phyloP scores from a whole-genome alignment of 1,140 invertebrate genomes.

The Druon quercuslanigerum region DNA sequence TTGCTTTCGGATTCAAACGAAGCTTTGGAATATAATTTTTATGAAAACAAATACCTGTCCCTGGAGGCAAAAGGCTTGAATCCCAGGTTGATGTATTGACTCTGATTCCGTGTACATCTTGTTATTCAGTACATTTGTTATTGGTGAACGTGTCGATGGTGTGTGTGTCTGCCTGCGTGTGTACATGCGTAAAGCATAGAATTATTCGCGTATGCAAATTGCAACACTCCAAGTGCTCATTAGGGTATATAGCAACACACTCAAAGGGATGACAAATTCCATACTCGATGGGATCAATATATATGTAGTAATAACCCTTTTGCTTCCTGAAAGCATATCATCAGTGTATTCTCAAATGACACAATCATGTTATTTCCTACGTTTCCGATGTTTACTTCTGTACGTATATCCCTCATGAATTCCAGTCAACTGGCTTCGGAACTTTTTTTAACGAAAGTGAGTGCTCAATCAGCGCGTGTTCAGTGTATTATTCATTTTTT shows the following conservation, averaged over 20 bases:
- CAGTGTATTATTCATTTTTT: too few relatives aligned
- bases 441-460: too few relatives aligned
- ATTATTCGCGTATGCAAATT: slow-evolving; percentile 17
- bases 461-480: too few relatives aligned
- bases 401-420: background rate
- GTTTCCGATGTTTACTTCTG: background rate
- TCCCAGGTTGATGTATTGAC: background rate
- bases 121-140: slow-evolving; percentile 24
- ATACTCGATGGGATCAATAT: slow-evolving; percentile 19
- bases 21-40: too few relatives aligned
- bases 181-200: slow-evolving; percentile 14
- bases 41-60: too few relatives aligned
- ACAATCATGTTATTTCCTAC: background rate
- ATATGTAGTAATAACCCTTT: slow-evolving; percentile 9
- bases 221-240: slow-evolving; percentile 29
- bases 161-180: background rate
- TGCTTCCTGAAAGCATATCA: slow-evolving; percentile 10
- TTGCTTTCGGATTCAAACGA: too few relatives aligned
- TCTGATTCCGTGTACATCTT: slow-evolving; percentile 17
- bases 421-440: background rate
- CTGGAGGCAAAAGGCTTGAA: background rate
- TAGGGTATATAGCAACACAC: slow-evolving; percentile 25
- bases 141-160: slow-evolving; percentile 11
- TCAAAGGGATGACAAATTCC: slow-evolving; percentile 31
- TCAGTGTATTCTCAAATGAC: background rate